Conservation (phyloP, 1,140 invertebrate genomes). For the Drosophila teissieri region DNA sequence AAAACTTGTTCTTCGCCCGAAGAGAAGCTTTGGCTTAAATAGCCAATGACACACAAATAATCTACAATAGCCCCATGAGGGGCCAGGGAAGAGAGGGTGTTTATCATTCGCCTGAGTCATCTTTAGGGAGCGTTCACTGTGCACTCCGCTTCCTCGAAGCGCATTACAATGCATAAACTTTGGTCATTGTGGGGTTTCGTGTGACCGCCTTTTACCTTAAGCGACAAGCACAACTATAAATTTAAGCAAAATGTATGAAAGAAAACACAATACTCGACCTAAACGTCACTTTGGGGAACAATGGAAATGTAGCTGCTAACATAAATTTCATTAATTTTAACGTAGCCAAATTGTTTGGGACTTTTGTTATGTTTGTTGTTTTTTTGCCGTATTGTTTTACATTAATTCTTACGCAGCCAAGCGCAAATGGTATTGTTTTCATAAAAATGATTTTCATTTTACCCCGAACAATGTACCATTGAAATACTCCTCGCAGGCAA, state of each 20-base stretch:
- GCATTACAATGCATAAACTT: conserved; percentile 70
- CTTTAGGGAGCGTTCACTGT: conserved; percentile 59
- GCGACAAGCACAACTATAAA: conserved; percentile 51
- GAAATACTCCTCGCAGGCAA: conserved; percentile 35
- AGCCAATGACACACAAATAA: conserved; percentile 53
- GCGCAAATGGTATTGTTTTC: conserved; percentile 67
- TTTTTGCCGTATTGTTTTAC: conserved; percentile 8
- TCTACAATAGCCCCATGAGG: conserved; percentile 23
- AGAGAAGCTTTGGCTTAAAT: conserved; percentile 40
- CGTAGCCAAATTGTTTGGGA: conserved; percentile 51
- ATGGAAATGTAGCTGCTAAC: conserved; percentile 42
- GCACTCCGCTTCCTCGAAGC: conserved; percentile 20
- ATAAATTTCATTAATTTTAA: conserved; percentile 76
- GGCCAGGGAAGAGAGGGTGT: not conserved
- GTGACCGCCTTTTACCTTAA: conserved; percentile 41
- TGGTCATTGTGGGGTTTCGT: conserved; percentile 19
- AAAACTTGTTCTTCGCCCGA: conserved; percentile 11
- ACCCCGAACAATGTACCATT: conserved; percentile 40
- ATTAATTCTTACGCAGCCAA: conserved; percentile 42
- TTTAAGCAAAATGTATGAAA: conserved; percentile 34
- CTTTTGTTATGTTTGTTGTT: conserved; percentile 32
- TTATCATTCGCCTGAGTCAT: conserved; percentile 51
- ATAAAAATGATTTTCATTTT: conserved; percentile 71
- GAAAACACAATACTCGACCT: conserved; percentile 18
- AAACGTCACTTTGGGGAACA: conserved; percentile 55